phyloP scores from a whole-genome alignment of 2,113 vertebrate species.

The Sisor rabdophorus region DNA sequence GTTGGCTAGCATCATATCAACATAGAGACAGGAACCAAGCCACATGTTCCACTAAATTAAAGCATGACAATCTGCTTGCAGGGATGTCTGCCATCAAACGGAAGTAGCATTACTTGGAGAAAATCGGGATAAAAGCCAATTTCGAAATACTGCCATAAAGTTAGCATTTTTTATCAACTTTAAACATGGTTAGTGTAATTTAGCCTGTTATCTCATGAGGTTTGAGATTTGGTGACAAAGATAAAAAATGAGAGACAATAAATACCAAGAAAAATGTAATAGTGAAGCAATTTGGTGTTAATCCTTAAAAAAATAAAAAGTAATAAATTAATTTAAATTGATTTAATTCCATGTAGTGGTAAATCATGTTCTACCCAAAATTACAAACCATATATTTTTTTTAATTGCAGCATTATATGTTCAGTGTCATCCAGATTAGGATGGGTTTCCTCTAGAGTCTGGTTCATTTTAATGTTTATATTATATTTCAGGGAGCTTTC shows the following conservation, averaged over 20 bases:
- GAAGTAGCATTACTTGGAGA: not conserved
- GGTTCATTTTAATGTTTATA: too few relatives aligned
- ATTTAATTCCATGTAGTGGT: not conserved
- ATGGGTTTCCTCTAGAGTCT: too few relatives aligned
- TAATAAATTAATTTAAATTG: conserved; percentile 1
- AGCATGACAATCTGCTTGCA: conserved; percentile 13
- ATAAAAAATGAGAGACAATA: too few relatives aligned
- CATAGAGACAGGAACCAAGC: conserved; percentile 19
- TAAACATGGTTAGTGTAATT: not conserved
- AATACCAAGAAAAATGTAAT: too few relatives aligned
- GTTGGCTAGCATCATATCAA: not conserved
- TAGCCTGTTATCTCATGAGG: too few relatives aligned
- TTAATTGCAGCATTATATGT: too few relatives aligned
- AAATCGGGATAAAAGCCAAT: not conserved
- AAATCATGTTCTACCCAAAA: conserved; percentile 11
- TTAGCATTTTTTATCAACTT: not conserved
- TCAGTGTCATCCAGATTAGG: too few relatives aligned
- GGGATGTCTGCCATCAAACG: not conserved
- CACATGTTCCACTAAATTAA: conserved; percentile 20
- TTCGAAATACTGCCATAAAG: not conserved
- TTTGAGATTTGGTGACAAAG: too few relatives aligned
- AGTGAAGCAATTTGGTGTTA: too few relatives aligned
- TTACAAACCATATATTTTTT: conserved; percentile 1
- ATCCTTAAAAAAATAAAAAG: too few relatives aligned
- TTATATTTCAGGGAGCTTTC: too few relatives aligned